A percentile compares a stretch with the other conserved stretches of the same genome.
Evolutionary conservation across 2,888 invertebrate species (phyloP).

Genomic region (Ophion slaviceki): DNA sequence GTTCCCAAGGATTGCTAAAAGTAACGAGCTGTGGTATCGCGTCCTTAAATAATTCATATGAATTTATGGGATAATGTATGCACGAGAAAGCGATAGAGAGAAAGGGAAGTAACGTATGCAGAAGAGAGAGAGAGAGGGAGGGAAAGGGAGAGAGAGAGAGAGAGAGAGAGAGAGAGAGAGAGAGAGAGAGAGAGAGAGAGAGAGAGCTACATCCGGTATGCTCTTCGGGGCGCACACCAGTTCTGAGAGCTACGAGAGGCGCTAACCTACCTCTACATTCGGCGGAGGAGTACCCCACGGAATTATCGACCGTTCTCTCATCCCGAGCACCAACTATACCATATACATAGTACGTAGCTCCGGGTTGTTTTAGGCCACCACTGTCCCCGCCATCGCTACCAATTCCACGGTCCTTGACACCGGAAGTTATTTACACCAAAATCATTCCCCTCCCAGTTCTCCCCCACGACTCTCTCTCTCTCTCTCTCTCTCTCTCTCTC

Average conservation of each 20-base stretch:
- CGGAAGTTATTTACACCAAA: constrained; percentile 55
- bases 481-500: constrained; percentile 3
- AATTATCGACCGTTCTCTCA: constrained; percentile 69
- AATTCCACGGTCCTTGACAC: constrained; percentile 64
- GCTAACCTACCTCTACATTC: constrained; percentile 71
- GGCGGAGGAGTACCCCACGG: constrained; percentile 58
- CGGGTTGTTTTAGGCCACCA: constrained; percentile 62
- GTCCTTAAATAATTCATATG: not conserved
- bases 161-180: not conserved
- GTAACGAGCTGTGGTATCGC: not conserved
- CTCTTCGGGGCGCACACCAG: not conserved
- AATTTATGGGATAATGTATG: not conserved
- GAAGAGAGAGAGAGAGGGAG: not conserved
- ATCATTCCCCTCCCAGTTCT: constrained; percentile 2
- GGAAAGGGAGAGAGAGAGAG: too few relatives aligned
- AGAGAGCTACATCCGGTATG: not conserved
- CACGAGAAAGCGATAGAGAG: not conserved
- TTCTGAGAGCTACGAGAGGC: constrained; percentile 17
- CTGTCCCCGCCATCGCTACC: constrained; percentile 39
- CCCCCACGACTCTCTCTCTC: not conserved
- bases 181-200: too few relatives aligned
- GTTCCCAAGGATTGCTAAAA: not conserved
- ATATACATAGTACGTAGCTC: constrained; percentile 45
- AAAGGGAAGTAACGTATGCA: not conserved
- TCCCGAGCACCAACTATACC: constrained; percentile 1